Conservation (phyloP, 1,140 invertebrate genomes). For the Drosophila mayri region DNA sequence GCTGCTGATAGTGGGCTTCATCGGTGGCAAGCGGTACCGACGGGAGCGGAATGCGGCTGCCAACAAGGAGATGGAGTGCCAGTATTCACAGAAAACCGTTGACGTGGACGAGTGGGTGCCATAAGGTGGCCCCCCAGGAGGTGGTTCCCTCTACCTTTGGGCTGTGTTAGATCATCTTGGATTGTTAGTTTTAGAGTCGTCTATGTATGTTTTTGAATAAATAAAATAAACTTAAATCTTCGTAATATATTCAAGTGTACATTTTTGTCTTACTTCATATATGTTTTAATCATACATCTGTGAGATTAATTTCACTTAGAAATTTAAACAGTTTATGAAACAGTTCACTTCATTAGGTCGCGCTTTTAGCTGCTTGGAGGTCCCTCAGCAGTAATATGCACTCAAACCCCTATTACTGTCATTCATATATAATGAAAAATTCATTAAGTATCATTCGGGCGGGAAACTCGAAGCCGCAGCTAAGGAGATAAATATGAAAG, state of each 20-base stretch:
- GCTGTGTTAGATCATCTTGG: constrained; percentile 63
- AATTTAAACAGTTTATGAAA: constrained; percentile 39
- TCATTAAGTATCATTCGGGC: constrained; percentile 45
- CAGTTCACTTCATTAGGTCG: constrained; percentile 15
- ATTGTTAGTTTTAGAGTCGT: constrained; percentile 41
- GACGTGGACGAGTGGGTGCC: constrained; percentile 71
- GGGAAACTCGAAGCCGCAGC: constrained; percentile 1
- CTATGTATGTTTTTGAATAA: constrained; percentile 35
- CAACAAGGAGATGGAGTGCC: constrained; percentile 57
- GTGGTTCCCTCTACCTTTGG: constrained; percentile 1
- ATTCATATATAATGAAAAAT: constrained; percentile 62
- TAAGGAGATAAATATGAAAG: constrained; percentile 30
- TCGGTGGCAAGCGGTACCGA: constrained; percentile 27
- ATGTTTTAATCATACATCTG: background rate
- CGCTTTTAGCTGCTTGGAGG: constrained; percentile 14
- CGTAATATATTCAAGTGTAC: no score
- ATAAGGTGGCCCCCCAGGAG: constrained; percentile 8
- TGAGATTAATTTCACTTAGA: background rate
- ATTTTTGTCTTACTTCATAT: background rate
- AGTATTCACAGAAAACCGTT: constrained; percentile 62
- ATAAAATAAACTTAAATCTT: constrained; percentile 19
- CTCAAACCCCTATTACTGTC: constrained; percentile 58
- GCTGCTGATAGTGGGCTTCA: constrained; percentile 50
- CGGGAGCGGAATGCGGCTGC: background rate
- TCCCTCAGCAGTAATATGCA: constrained; percentile 59